These are phyloP conservation scores for Scaptodrosophila lebanonensis DNA, from an alignment of 1,140 invertebrate species.

Conservation along the genomic window DNA sequence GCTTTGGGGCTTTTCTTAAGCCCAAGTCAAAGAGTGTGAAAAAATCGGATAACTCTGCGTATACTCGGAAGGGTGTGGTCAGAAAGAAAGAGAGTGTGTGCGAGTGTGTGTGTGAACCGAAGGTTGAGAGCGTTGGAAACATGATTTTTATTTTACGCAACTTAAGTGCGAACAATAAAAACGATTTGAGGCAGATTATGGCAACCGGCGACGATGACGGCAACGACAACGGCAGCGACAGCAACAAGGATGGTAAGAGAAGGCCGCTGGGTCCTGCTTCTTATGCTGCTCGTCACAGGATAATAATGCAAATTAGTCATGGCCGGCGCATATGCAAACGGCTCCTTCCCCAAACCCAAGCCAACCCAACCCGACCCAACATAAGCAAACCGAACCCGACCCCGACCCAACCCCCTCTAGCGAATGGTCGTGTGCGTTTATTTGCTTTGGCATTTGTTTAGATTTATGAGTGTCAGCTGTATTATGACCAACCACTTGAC, in stretches of 20 bases:
- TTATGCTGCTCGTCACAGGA: slow-evolving; percentile 3
- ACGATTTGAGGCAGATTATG: slow-evolving; percentile 73
- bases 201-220: slow-evolving; percentile 41
- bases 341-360: slow-evolving; percentile 5
- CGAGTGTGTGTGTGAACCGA: slow-evolving; percentile 25
- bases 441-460: slow-evolving; percentile 66
- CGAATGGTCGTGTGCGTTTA: slow-evolving; percentile 17
- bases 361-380: background rate
- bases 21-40: background rate
- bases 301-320: slow-evolving; percentile 75
- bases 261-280: too few species aligned
- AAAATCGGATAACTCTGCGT: background rate
- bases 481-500: slow-evolving; percentile 75
- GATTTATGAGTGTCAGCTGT: slow-evolving; percentile 73
- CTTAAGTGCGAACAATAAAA: slow-evolving; percentile 77
- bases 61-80: background rate
- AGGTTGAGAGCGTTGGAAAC: slow-evolving; percentile 54
- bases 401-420: background rate
- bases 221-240: too few species aligned
- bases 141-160: slow-evolving; percentile 77
- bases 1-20: slow-evolving; percentile 29
- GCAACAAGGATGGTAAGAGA: too few species aligned
- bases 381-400: background rate
- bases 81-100: background rate
- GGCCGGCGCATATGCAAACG: slow-evolving; percentile 65